These are phyloP conservation scores for Mormyrus hasselquistii DNA, from an alignment of 2,797 vertebrate species.

Conservation along the genomic window DNA sequence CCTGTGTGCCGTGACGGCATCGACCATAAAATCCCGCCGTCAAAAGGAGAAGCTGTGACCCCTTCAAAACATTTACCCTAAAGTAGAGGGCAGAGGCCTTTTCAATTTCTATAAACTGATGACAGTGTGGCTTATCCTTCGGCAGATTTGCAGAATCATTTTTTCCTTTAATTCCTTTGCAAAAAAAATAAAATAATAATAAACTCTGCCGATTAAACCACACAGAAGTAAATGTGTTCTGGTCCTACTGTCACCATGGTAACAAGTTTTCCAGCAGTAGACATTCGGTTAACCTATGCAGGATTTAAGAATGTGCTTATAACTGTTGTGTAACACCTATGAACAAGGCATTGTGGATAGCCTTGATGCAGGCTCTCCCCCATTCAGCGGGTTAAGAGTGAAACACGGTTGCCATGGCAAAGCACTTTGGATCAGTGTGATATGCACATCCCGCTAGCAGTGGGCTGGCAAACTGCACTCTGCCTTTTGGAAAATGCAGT, in stretches of 20 bases:
- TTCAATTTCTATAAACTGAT: background rate
- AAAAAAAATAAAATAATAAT: background rate
- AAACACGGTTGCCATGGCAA: constrained; percentile 46
- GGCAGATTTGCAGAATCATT: background rate
- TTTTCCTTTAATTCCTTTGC: background rate
- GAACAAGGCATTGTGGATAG: constrained; percentile 32
- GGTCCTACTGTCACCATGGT: background rate
- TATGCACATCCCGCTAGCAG: background rate
- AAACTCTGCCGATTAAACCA: background rate
- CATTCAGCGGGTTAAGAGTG: constrained; percentile 28
- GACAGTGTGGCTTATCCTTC: background rate
- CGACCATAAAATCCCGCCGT: background rate
- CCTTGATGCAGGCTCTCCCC: constrained; percentile 30
- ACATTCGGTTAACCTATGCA: constrained; percentile 30
- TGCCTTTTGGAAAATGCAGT: background rate
- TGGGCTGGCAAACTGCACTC: background rate
- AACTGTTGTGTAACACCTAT: constrained; percentile 35
- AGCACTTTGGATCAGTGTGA: constrained; percentile 22
- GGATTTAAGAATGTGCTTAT: constrained; percentile 33
- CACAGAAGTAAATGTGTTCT: background rate
- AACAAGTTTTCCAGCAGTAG: background rate
- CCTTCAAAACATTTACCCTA: background rate
- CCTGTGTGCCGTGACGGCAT: background rate
- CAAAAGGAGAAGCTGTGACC: background rate
- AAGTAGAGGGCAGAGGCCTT: background rate